Evolutionary conservation across 23 tunicate genomes (phyloP).

Genomic region (Ascidia mentula): DNA sequence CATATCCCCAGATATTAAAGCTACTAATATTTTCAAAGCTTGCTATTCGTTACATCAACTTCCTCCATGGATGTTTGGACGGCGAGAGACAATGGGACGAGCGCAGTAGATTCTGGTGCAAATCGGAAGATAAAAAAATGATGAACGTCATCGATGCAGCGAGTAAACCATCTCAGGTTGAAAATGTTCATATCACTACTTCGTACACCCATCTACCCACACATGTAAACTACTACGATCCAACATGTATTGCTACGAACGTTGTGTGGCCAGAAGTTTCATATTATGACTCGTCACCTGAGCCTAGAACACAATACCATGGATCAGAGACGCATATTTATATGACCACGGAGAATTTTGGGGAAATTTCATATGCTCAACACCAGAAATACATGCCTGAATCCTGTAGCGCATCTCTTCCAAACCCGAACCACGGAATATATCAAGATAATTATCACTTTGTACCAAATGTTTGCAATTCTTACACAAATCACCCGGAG

Average conservation of each 20-base stretch:
- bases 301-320: background rate
- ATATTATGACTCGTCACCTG: background rate
- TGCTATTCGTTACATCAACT: conserved; percentile 19
- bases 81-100: conserved; percentile 6
- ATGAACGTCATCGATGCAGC: conserved; percentile 10
- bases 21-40: conserved; percentile 7
- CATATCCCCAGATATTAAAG: too few relatives aligned
- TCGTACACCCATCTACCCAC: too few relatives aligned
- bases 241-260: background rate
- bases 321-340: too few relatives aligned
- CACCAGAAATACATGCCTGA: background rate
- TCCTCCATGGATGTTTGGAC: background rate
- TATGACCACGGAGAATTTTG: background rate
- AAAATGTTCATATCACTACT: background rate
- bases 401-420: too few relatives aligned
- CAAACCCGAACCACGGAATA: too few relatives aligned
- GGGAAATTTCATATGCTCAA: background rate
- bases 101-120: conserved; percentile 11
- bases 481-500: background rate
- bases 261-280: background rate
- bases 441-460: too few relatives aligned
- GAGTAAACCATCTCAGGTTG: background rate
- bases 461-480: too few relatives aligned
- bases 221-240: background rate
- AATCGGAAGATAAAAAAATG: conserved; percentile 10